Percentiles rank a stretch among this genome's conserved stretches.
Conservation (phyloP, 1,140 invertebrate genomes). For the Nomia melanderi region DNA sequence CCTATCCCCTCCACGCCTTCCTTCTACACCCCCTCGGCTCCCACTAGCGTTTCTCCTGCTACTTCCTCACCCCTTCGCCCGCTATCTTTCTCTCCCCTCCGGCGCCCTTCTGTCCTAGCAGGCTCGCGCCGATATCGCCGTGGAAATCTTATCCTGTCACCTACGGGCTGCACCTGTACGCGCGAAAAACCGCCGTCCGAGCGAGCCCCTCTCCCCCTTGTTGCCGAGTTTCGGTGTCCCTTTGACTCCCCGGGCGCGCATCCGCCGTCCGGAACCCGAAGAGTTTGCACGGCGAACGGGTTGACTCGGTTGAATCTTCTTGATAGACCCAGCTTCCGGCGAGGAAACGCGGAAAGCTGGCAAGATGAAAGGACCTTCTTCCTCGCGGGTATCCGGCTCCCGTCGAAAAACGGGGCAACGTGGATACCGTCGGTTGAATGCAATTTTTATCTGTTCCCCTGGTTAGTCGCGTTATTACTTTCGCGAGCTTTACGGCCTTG, state of each 20-base stretch:
- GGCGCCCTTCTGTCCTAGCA: constrained; percentile 29
- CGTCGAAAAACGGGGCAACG: no score
- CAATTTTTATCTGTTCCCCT: constrained; percentile 10
- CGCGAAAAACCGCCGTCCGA: constrained; percentile 51
- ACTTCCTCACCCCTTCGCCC: constrained; percentile 46
- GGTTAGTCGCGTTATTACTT: constrained; percentile 12
- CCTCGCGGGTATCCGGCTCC: no score
- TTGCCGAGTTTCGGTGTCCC: neutral
- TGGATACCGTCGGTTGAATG: no score
- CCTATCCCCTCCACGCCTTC: constrained; percentile 56
- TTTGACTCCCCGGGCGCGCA: neutral
- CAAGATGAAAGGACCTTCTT: no score
- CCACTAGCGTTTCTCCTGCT: constrained; percentile 48
- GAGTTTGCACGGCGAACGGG: no score
- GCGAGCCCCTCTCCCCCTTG: neutral
- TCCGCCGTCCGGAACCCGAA: no score
- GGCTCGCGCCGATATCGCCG: constrained; percentile 66
- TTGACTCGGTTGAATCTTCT: no score
- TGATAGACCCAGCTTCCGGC: no score
- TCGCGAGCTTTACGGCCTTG: constrained; percentile 8
- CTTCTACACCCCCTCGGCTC: constrained; percentile 47
- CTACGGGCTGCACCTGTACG: constrained; percentile 48
- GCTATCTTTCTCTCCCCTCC: constrained; percentile 37
- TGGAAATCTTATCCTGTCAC: constrained; percentile 70
- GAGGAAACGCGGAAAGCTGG: no score